A percentile compares a stretch with the other conserved stretches of the same genome.
Evolutionary conservation across 2,113 vertebrate species (phyloP).

Genomic region (Phycodurus eques): DNA sequence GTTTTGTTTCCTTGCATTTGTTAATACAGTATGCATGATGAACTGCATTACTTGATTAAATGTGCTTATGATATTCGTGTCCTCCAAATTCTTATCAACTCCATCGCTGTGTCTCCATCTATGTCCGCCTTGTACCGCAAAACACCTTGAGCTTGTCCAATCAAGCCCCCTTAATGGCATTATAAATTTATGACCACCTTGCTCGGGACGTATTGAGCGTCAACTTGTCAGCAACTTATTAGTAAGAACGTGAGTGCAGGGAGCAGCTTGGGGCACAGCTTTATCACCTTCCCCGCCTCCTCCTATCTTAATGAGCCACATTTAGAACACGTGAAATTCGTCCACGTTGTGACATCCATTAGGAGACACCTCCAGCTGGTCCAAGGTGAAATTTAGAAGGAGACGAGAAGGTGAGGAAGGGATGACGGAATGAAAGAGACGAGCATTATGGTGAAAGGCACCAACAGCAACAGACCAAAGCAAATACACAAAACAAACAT

Average conservation of each 20-base stretch:
- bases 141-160: constrained; percentile 50
- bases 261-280: constrained; percentile 39
- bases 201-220: constrained; percentile 38
- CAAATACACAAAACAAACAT: constrained; percentile 25
- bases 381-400: constrained; percentile 44
- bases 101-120: constrained; percentile 38
- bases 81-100: constrained; percentile 34
- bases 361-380: constrained; percentile 65
- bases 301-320: constrained; percentile 65
- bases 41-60: neutral
- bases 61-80: neutral
- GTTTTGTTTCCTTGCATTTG: too few relatives aligned
- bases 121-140: constrained; percentile 48
- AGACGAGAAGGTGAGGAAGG: constrained; percentile 26
- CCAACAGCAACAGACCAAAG: constrained; percentile 25
- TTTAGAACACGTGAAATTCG: constrained; percentile 54
- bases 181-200: constrained; percentile 60
- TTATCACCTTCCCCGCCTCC: constrained; percentile 45
- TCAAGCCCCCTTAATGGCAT: constrained; percentile 46
- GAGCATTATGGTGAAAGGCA: constrained; percentile 1
- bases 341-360: constrained; percentile 62
- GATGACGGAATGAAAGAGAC: neutral
- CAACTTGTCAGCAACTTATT: constrained; percentile 49
- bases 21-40: too few relatives aligned
- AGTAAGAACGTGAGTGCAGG: constrained; percentile 28